Evolutionary conservation across 2,113 vertebrate species (phyloP), one percentile per base, ranked within the genome.

Genomic region (Pogona vitticeps): DNA sequence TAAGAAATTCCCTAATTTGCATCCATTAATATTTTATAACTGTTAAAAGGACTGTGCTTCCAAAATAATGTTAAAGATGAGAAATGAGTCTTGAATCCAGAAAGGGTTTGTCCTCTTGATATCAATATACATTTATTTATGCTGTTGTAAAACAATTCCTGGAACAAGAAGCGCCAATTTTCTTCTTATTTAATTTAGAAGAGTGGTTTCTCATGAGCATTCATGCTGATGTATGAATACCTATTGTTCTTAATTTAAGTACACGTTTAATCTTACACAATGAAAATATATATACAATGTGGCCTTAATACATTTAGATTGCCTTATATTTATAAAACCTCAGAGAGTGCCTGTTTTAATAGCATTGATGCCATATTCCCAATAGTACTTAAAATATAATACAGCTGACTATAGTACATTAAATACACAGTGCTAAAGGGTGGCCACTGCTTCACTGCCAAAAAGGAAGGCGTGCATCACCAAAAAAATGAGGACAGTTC

Each of bases 201-300:
- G 86, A 84, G 61, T 90, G n/a, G 80, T 95, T 96, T 94, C 94
- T 95, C 94, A 73, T 80, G 93, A 91, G 91, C 88, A 82, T 78
- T 91, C 80, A 80, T 85, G 79, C 84, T 94, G 90, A 94, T 90
- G 94, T 95, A 95, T 93, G 94, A 95, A 94, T 95, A 76, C 92
- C 94, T 93, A 95, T 96, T 96, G 94, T 96, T 96, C 88, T 92
- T 85, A 92, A 91, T 91, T 93, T 93, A 95, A 95, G 88, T 91
- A 85, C 90, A 80, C 52, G 89, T 94, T 96, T 92, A 92, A 87
- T 91, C 86, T 92, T 89, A 88, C 90, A 96, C 95, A 93, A 83
- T 94, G 76, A 92, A 90, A 93, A 85, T n/a, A 82, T 42, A 84
- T 59, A 90, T 17, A 88, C 36, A 75, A 14, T 73, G 72, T 91